These are phyloP conservation scores for Euclidia mi DNA, from an alignment of 2,888 invertebrate species.

Conservation along the genomic window DNA sequence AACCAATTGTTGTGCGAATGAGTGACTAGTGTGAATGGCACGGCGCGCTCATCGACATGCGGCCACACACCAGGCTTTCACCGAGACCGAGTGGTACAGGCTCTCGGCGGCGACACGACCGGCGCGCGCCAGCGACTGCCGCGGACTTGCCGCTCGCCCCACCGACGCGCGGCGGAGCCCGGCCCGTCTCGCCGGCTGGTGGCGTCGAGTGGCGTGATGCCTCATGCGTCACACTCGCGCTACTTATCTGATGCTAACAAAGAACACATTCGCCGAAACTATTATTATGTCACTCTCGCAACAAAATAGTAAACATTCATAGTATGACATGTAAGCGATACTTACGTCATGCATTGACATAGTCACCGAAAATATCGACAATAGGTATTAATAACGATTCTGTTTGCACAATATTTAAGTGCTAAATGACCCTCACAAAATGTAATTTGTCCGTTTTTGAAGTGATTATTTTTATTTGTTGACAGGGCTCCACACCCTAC, in stretches of 20 bases:
- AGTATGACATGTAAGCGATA: conserved; percentile 2
- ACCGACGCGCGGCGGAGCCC: neutral
- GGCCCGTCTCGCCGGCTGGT: conserved; percentile 21
- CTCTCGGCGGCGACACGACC: neutral
- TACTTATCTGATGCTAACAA: conserved; percentile 36
- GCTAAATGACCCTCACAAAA: no score
- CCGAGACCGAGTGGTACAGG: neutral
- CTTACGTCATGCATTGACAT: conserved; percentile 6
- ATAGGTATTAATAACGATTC: neutral
- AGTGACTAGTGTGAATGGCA: conserved; percentile 31
- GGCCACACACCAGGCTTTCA: conserved; percentile 10
- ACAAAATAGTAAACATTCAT: conserved; percentile 46
- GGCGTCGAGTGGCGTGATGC: conserved; percentile 44
- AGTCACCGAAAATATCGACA: neutral
- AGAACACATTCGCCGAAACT: conserved; percentile 38
- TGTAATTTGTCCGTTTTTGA: no score
- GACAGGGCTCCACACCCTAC: conserved; percentile 94
- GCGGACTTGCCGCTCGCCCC: neutral
- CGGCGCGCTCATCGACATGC: conserved; percentile 8
- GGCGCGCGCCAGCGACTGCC: neutral
- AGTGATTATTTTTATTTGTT: neutral
- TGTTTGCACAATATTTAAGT: no score
- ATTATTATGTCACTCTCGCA: conserved; percentile 51
- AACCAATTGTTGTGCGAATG: conserved; percentile 36
- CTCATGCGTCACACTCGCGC: conserved; percentile 40